These are phyloP conservation scores for Nezara viridula DNA, from an alignment of 2,888 invertebrate genomes.

Conservation along the genomic window DNA sequence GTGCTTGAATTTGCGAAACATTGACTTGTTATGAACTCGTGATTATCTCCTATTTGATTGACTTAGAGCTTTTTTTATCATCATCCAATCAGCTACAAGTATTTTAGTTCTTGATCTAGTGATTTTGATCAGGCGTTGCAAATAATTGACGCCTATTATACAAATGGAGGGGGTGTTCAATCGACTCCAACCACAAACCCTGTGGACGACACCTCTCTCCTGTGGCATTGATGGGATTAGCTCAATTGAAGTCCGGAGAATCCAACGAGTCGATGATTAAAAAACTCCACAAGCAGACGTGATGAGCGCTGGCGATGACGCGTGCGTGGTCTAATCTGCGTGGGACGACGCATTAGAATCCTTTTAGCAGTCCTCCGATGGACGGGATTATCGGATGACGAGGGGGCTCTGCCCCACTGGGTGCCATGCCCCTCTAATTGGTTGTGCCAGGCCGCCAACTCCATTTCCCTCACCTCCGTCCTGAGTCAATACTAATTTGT, in stretches of 20 bases:
- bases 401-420: constrained; percentile 15
- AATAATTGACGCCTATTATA: background rate
- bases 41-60: too few species aligned
- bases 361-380: constrained; percentile 17
- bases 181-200: too few species aligned
- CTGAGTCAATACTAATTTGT: constrained; percentile 21
- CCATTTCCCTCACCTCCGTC: constrained; percentile 22
- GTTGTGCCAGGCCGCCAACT: constrained; percentile 26
- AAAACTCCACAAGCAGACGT: background rate
- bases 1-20: too few species aligned
- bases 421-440: constrained; percentile 8
- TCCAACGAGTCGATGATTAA: background rate
- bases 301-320: background rate
- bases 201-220: background rate
- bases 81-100: background rate
- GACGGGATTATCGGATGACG: constrained; percentile 20
- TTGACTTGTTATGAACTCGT: too few species aligned
- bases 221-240: background rate
- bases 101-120: background rate
- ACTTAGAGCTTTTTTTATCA: too few species aligned
- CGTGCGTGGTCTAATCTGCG: constrained; percentile 2
- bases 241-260: background rate
- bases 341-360: constrained; percentile 21
- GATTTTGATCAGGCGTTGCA: background rate
- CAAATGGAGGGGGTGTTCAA: background rate